These are phyloP conservation scores for Cydia splendana DNA, from an alignment of 1,140 invertebrate species.

Conservation along the genomic window DNA sequence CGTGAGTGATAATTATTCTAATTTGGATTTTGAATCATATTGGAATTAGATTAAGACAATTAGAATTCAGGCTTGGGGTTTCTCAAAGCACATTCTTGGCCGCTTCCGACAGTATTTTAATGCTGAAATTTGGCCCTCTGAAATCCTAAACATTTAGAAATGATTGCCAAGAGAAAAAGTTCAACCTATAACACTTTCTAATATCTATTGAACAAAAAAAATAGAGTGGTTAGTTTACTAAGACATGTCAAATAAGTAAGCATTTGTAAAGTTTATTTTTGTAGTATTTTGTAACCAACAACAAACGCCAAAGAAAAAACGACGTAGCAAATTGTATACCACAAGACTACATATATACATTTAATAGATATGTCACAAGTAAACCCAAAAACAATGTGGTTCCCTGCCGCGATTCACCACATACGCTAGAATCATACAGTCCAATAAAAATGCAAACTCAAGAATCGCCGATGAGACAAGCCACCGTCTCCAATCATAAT, in stretches of 20 bases:
- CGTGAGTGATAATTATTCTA: not conserved
- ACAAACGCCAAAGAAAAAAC: too few relatives aligned
- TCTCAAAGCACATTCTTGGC: not conserved
- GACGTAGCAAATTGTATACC: not conserved
- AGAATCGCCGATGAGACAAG: slow-evolving; percentile 22
- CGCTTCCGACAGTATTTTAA: too few relatives aligned
- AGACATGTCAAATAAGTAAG: too few relatives aligned
- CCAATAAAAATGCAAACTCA: slow-evolving; percentile 26
- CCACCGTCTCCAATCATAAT: slow-evolving; percentile 34
- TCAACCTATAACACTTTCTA: too few relatives aligned
- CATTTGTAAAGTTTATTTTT: too few relatives aligned
- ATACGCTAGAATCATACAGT: not conserved
- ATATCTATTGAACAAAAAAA: too few relatives aligned
- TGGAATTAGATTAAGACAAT: not conserved
- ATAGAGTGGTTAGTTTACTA: too few relatives aligned
- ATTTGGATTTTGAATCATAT: not conserved
- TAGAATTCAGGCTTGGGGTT: not conserved
- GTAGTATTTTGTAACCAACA: too few relatives aligned
- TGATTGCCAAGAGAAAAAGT: too few relatives aligned
- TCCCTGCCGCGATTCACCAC: not conserved
- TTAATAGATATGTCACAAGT: not conserved
- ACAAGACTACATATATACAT: not conserved
- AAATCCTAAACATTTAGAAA: too few relatives aligned
- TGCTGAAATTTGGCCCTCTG: too few relatives aligned
- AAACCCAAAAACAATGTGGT: not conserved